A percentile compares a stretch with the other conserved stretches of the same genome.
phyloP scores from a whole-genome alignment of 2,113 vertebrate species.

The Rhipidura dahli region DNA sequence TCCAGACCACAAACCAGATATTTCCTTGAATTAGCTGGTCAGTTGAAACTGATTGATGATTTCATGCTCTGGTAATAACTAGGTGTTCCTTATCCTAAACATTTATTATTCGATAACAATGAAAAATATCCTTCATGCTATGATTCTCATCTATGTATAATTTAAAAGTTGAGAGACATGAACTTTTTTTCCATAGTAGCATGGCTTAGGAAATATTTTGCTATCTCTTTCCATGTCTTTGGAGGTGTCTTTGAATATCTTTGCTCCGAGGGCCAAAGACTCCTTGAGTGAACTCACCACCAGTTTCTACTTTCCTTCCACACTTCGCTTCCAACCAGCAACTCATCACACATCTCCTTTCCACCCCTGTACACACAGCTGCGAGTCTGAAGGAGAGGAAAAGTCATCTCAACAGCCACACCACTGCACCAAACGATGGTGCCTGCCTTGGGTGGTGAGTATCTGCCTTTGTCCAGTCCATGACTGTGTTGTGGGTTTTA shows the following conservation, averaged over 20 bases:
- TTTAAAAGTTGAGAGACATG: background rate
- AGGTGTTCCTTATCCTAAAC: background rate
- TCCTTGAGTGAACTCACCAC: background rate
- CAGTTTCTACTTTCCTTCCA: background rate
- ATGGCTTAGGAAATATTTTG: background rate
- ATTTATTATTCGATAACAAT: background rate
- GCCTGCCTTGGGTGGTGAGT: accelerated
- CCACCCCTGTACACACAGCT: background rate
- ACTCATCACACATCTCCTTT: background rate
- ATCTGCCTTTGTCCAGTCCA: background rate
- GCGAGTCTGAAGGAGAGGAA: background rate
- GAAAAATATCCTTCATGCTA: background rate
- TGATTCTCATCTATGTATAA: background rate
- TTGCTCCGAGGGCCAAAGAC: background rate
- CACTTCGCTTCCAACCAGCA: background rate
- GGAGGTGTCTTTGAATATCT: background rate
- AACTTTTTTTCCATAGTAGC: background rate
- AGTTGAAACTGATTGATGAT: background rate
- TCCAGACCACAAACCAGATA: background rate
- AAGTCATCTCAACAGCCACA: background rate
- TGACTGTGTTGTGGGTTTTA: background rate
- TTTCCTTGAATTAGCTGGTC: background rate
- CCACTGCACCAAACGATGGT: background rate
- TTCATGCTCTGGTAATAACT: background rate
- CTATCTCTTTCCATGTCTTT: background rate